Evolutionary conservation across 23 tunicate genomes (phyloP), one percentile per base, ranked within the genome.

Genomic region (Ascidia mentula): DNA sequence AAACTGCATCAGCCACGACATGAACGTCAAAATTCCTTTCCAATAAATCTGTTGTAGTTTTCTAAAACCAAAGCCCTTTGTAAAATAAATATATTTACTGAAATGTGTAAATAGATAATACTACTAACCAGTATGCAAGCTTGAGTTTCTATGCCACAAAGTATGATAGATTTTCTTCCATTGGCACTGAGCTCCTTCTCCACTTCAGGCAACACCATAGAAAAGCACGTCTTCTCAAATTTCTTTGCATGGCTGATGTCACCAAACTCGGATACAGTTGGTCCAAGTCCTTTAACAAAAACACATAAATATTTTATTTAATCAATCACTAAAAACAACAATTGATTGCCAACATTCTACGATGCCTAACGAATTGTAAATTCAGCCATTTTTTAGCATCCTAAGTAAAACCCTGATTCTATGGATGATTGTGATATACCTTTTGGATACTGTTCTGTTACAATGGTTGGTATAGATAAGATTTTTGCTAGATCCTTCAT

Each of bases 1-100:
- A 92, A 20, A 92, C 97, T 17, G 89, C 97, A 87, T 92, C 97
- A 4, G 97, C 97, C 37, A 92, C 97, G 61, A 92, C 97, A 79
- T 92, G 97, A 17, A 92, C 97, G 40, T 92, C 89, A 53, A 79
- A 87, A 78, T 80, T 74, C 60, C 60, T 60, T 35, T 92, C 97
- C 74, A 92, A 39, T 13, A 92, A 73, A 78, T 92, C 97, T 30
- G 86, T 83, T 8, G 92, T 74, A 24, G 97, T 92, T 82, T 75
- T 83, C 92, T 87, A 46, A 18, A 45, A 32, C 65, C 22, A 35
- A 28, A 39, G 7, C 38, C 2, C 34, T 36, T 6, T 6, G 20
- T 35, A 33, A 73, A 18, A 8, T 8, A 8, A n/a, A 38, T 32
- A n/a, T 73, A 7, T 9, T 73, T 9, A 65, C 8, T 65, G 8